These are phyloP conservation scores for Magallana ariakensis DNA, from an alignment of 1,140 invertebrate species.

Conservation along the genomic window DNA sequence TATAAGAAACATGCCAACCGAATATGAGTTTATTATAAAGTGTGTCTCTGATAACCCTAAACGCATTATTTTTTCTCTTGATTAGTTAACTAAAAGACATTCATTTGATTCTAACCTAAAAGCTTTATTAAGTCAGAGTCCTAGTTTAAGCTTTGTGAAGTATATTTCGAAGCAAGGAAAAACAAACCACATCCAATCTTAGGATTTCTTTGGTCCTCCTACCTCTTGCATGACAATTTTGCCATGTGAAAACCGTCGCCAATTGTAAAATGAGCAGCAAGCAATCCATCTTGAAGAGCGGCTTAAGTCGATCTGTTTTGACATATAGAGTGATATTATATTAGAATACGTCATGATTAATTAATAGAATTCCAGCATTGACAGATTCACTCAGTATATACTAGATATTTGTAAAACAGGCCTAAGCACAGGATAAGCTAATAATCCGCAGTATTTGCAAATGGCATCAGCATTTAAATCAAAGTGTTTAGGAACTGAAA, in stretches of 20 bases:
- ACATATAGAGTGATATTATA: conserved; percentile 25
- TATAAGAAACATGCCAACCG: too few species aligned
- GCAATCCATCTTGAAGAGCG: conserved; percentile 22
- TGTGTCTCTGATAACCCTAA: too few species aligned
- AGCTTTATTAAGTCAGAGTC: background rate
- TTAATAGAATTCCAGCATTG: background rate
- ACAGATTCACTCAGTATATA: too few species aligned
- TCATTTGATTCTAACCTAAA: too few species aligned
- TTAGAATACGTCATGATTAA: background rate
- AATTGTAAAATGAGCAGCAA: conserved; percentile 9
- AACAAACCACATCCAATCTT: conserved; percentile 13
- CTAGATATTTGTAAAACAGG: too few species aligned
- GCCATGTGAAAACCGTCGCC: conserved; percentile 8
- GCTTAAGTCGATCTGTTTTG: conserved; percentile 24
- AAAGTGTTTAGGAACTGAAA: too few species aligned
- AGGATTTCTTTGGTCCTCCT: background rate
- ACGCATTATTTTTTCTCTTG: too few species aligned
- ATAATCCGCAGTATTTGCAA: too few species aligned
- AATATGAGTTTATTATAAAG: too few species aligned
- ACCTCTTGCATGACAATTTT: conserved; percentile 25
- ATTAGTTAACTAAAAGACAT: too few species aligned
- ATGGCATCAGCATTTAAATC: too few species aligned
- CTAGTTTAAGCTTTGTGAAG: conserved; percentile 8
- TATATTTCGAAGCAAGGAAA: background rate
- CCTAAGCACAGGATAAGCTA: too few species aligned